Evolutionary conservation across 2,113 vertebrate species (phyloP).

Genomic region (Channa argus): DNA sequence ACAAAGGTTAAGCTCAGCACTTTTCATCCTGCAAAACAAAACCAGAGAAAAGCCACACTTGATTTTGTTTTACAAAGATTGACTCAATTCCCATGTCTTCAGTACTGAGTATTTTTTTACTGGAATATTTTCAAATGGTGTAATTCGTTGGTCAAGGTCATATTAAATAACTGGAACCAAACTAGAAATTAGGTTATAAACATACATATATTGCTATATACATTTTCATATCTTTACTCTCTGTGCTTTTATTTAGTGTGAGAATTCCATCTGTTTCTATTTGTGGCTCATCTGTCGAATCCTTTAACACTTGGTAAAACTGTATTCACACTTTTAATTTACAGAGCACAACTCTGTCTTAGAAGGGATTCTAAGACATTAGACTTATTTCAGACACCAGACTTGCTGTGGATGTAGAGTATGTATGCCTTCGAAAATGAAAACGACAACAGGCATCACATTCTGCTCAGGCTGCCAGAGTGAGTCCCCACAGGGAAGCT

Average conservation of each 20-base stretch:
- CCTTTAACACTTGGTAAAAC: constrained; percentile 4
- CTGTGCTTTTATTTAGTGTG: not conserved
- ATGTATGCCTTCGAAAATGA: constrained; percentile 1
- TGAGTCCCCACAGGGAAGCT: constrained; percentile 38
- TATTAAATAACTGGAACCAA: no score
- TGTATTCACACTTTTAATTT: constrained; percentile 27
- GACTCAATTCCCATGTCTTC: no score
- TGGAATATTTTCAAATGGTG: no score
- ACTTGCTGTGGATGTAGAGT: constrained; percentile 19
- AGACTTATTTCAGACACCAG: constrained; percentile 3
- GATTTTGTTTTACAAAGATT: no score
- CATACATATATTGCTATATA: not conserved
- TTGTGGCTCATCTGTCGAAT: constrained; percentile 1
- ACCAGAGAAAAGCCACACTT: no score
- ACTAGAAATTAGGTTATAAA: no score
- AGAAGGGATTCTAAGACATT: constrained; percentile 26
- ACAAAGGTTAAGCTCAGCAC: no score
- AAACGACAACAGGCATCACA: constrained; percentile 43
- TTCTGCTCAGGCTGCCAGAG: constrained; percentile 19
- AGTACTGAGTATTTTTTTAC: no score
- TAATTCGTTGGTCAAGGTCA: no score
- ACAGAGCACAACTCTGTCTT: constrained; percentile 6
- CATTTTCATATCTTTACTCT: not conserved
- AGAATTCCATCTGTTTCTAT: not conserved
- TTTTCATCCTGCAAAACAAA: no score